Percentiles rank a stretch among this genome's conserved stretches.
phyloP scores from a whole-genome alignment of 2,113 vertebrate species.

The Setophaga kirtlandii region DNA sequence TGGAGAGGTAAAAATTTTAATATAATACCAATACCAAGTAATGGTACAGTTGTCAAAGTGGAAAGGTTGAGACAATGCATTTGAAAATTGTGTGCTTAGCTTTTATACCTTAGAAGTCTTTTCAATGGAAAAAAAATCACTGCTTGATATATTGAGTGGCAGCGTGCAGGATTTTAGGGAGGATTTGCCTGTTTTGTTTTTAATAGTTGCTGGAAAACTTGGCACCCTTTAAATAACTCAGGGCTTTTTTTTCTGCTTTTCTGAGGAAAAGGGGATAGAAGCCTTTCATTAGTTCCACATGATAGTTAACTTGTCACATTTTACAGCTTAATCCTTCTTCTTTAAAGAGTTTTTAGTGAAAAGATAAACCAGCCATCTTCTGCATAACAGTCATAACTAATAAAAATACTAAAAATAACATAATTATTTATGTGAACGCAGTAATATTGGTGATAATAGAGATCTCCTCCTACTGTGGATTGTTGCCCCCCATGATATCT shows the following conservation, averaged over 20 bases:
- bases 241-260: not conserved
- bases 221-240: not conserved
- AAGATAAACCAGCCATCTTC: not conserved
- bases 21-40: not conserved
- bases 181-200: not conserved
- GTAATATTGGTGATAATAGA: not conserved
- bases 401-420: not conserved
- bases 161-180: not conserved
- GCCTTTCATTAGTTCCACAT: not conserved
- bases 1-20: not conserved
- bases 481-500: not conserved
- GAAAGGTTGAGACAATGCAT: not conserved
- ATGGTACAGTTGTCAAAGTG: not conserved
- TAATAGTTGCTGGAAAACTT: not conserved
- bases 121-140: not conserved
- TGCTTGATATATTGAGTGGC: not conserved
- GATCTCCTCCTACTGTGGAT: not conserved
- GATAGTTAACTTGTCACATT: conserved; percentile 32
- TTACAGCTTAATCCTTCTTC: not conserved
- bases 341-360: not conserved
- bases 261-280: not conserved
- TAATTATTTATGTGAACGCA: conserved; percentile 7
- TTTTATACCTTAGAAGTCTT: not conserved
- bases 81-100: not conserved
- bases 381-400: conserved; percentile 8